Evolutionary conservation across 2,888 invertebrate genomes (phyloP), one percentile per base, ranked within the genome.

Genomic region (Callosobruchus maculatus): DNA sequence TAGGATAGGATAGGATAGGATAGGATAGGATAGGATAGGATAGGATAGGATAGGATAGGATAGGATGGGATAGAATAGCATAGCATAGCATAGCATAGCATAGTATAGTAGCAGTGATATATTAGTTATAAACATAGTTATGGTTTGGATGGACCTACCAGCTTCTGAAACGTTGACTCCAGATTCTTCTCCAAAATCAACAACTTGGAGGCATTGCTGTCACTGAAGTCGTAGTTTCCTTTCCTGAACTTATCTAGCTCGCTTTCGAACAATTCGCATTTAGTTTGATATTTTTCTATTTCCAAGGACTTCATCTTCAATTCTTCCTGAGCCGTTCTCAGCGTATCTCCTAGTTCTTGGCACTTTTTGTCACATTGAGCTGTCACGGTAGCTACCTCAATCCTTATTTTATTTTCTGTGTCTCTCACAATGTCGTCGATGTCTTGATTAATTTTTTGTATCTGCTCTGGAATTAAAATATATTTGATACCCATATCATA

Each of bases 301-400:
- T 90, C 82, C 9, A 88, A 82, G 26, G 88, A 88, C 80, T 91
- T 92, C 75, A 90, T 88, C 21, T 89, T 88, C 66, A 92, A 82
- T 79, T 92, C 91, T 0, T 89, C 83, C 79, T 91, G 90, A 20
- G 90, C 81, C 77, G 88, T 88, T 79, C 89, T 89, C 18, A 92
- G 89, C 77, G 92, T 91, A 13, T 87, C 82, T 20, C 89, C 81
- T 86, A 92, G 89, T 71, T 89, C 89, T 70, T 90, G 87, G 20
- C 90, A 84, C 82, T 91, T 92, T 71, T 89, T 90, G 30, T 90
- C 89, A 79, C 91, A 91, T 77, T 89, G 89, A 2, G 89, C 87
- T 82, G 89, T 91, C 0, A 91, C 84, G 72, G 88, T 87, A 4
- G 88, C 88, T 71, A 92, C 86, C 84, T 94, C 92, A n/a, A 82